A percentile compares a stretch with the other conserved stretches of the same genome.
phyloP scores from a whole-genome alignment of 2,113 vertebrate species.

The Varanus salvator region DNA sequence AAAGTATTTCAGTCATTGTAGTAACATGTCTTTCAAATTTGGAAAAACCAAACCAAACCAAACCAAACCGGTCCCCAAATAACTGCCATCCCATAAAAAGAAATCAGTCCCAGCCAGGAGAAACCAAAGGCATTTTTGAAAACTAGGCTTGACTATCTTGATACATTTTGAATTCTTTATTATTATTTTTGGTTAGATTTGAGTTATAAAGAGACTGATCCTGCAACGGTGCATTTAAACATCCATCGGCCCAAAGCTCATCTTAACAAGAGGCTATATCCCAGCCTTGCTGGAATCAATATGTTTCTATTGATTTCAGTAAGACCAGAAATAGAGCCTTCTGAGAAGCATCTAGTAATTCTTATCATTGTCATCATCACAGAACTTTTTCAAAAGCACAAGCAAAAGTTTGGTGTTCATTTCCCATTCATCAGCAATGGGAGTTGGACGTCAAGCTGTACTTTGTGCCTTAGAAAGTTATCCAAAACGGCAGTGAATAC shows the following conservation, averaged over 20 bases:
- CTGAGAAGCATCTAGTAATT: conserved; percentile 40
- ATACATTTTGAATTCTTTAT: conserved; percentile 22
- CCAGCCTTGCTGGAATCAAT: conserved; percentile 47
- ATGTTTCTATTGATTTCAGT: background rate
- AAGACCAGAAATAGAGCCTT: conserved; percentile 33
- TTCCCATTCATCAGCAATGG: conserved; percentile 23
- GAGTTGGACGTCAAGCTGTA: conserved; percentile 25
- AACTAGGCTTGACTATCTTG: background rate
- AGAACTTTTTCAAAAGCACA: conserved; percentile 55
- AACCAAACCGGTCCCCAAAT: background rate
- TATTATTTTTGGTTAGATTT: background rate
- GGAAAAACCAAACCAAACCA: background rate
- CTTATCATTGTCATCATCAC: background rate
- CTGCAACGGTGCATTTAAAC: conserved; percentile 39
- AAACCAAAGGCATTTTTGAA: background rate
- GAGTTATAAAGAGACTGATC: conserved; percentile 9
- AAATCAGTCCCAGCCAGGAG: background rate
- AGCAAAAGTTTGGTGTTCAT: conserved; percentile 23
- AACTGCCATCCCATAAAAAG: background rate
- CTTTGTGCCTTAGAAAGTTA: conserved; percentile 53
- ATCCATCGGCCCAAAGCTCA: background rate
- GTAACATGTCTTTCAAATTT: background rate
- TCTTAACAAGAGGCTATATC: conserved; percentile 25
- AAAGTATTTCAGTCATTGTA: background rate
- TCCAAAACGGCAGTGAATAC: conserved; percentile 40